phyloP scores from a whole-genome alignment of 2,113 vertebrate species.

The Pluvialis apricaria region DNA sequence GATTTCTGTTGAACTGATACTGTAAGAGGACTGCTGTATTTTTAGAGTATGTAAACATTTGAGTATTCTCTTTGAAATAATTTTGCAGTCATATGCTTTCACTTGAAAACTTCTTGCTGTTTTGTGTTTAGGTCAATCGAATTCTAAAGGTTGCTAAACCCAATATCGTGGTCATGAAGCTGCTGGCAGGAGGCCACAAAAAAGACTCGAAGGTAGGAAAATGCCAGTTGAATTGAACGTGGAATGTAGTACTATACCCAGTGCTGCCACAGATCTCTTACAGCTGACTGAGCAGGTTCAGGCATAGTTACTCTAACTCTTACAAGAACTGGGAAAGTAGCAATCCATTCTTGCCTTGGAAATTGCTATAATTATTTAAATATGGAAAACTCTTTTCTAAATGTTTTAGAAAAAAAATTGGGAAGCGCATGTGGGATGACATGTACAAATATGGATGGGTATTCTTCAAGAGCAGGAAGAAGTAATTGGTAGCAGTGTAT shows the following conservation, averaged over 20 bases:
- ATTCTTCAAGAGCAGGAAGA: background rate
- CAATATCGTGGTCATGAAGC: constrained; percentile 97
- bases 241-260: background rate
- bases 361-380: background rate
- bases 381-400: background rate
- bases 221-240: background rate
- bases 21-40: background rate
- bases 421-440: background rate
- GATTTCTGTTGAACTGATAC: background rate
- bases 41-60: background rate
- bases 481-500: background rate
- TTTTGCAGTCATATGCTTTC: background rate
- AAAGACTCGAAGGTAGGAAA: constrained; percentile 92
- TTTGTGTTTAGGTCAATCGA: constrained; percentile 83
- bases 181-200: constrained; percentile 96
- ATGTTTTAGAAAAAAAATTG: background rate
- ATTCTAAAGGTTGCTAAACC: constrained; percentile 98
- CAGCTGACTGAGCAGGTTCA: background rate
- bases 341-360: background rate
- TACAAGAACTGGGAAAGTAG: background rate
- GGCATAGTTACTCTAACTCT: background rate
- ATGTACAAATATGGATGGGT: accelerated
- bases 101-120: background rate
- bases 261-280: background rate
- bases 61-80: background rate